phyloP scores from a whole-genome alignment of 2,113 vertebrate genomes.

The Malurus elegans region DNA sequence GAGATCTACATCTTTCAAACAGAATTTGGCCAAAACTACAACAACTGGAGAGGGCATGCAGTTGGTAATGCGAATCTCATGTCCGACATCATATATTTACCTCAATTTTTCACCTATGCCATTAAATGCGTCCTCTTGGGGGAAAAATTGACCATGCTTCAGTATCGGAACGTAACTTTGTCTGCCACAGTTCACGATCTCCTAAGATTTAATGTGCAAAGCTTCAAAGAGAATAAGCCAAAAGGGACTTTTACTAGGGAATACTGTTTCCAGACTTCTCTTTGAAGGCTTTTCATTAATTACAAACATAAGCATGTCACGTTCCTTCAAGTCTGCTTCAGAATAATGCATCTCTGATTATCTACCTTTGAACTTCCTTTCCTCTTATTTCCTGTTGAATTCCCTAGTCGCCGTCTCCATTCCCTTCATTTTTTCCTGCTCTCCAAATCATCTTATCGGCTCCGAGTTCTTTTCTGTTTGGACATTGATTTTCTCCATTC shows the following conservation, averaged over 20 bases:
- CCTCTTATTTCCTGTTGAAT: slow-evolving; percentile 2
- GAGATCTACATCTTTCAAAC: neutral
- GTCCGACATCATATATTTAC: neutral
- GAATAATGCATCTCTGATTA: neutral
- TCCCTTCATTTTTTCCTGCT: neutral
- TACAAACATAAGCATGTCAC: neutral
- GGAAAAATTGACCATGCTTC: neutral
- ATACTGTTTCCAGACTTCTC: neutral
- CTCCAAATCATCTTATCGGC: neutral
- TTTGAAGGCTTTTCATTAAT: neutral
- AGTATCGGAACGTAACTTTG: neutral
- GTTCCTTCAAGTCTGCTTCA: neutral
- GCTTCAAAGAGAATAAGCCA: neutral
- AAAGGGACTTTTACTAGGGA: neutral
- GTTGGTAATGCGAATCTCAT: neutral
- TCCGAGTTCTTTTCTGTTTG: neutral
- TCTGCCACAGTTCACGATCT: neutral
- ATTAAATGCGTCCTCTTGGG: neutral
- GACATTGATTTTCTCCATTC: neutral
- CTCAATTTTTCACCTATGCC: neutral
- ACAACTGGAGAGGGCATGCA: neutral
- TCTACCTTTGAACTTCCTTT: neutral
- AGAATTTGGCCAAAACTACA: neutral
- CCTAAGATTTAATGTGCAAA: neutral
- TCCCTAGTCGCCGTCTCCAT: neutral